Evolutionary conservation across 2,888 invertebrate species (phyloP), one percentile per base, ranked within the genome.

Genomic region (Dilophus febrilis): DNA sequence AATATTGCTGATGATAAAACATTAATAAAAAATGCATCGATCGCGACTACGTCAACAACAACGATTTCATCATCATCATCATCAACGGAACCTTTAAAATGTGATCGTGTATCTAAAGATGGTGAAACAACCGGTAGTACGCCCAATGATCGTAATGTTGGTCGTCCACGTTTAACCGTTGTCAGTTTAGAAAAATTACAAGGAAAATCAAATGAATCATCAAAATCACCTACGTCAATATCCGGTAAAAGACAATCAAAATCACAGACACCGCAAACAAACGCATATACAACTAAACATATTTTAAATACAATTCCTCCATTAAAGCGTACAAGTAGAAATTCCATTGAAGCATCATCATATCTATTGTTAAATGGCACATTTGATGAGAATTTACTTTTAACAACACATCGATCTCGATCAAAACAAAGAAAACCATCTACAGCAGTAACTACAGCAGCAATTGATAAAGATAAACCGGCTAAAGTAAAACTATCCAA

Each of bases 71-170:
- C 13, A 30, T 13, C 32, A 1, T 14, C 27, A 27, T 3, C 27
- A 12, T 10, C 14, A 5, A 2, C 16, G 3, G 48, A 50, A 10
- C n/a, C n/a, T n/a, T 18, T 28, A 33, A 26, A 11, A 38, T 77
- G 77, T 50, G 78, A 78, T 53, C 68, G 78, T 45, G 77, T 79
- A 17, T 78, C 79, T 1, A 72, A 72, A 57, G 66, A 71, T 36
- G 79, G 77, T 2, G 79, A 79, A 58, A 71, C 76, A 31, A 72
- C 70, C 48, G 71, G 69, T 32, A n/a, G n/a, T n/a, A 72, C 68
- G 45, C 79, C 78, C 55, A 61, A 78, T 41, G 70, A 77, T 52
- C 63, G 79, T 13, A 72, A 71, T 5, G 64, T 59, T 28, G 60
- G 53, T 34, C 66, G 65, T 31, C 72, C 68, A 3, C 61, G 72